Conservation (phyloP, 2,888 invertebrate species). For the Scotopteryx bipunctaria region DNA sequence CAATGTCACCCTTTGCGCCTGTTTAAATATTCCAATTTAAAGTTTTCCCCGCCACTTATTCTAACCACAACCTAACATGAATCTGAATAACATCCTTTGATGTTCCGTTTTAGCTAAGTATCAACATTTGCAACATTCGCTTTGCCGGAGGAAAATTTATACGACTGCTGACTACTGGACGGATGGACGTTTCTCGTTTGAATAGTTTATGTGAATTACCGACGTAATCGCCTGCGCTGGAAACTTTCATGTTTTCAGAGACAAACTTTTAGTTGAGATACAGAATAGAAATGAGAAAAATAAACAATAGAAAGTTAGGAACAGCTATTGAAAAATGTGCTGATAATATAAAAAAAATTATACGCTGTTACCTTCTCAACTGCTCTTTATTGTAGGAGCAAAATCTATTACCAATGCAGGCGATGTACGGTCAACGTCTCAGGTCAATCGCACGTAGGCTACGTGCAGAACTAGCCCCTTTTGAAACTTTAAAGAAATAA, state of each 20-base stretch:
- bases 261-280: conserved; percentile 4
- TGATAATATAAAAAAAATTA: too few relatives aligned
- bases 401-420: conserved; percentile 22
- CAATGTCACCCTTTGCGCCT: not conserved
- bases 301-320: too few relatives aligned
- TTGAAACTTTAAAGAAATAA: conserved; percentile 3
- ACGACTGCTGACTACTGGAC: conserved; percentile 20
- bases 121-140: conserved; percentile 41
- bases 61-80: conserved; percentile 33
- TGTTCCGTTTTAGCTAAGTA: conserved; percentile 44
- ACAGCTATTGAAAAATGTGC: too few relatives aligned
- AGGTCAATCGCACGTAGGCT: conserved; percentile 14
- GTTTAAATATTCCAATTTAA: conserved; percentile 9
- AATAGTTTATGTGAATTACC: conserved; percentile 39
- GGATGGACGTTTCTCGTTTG: conserved; percentile 45
- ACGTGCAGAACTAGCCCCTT: conserved; percentile 12
- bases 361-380: not conserved
- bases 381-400: not conserved
- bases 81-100: conserved; percentile 53
- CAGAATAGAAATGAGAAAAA: conserved; percentile 2
- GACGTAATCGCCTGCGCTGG: conserved; percentile 26
- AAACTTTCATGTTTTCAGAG: conserved; percentile 25
- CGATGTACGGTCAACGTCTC: conserved; percentile 17
- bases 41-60: conserved; percentile 12
- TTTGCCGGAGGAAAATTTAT: conserved; percentile 38